Evolutionary conservation across 2,888 invertebrate genomes (phyloP).

Genomic region (Drosophila setosimentum): DNA sequence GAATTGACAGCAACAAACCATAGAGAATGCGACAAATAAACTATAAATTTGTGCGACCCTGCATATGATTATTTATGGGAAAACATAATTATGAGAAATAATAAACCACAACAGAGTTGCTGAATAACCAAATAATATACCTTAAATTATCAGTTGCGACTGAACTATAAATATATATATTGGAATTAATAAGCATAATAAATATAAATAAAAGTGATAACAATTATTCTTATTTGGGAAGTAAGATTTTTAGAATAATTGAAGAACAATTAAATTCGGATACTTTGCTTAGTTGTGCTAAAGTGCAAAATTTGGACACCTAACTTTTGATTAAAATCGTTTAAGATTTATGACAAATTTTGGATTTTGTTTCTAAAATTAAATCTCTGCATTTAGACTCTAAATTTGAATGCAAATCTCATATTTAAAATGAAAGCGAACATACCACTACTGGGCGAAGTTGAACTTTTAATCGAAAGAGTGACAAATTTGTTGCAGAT

Average conservation of each 20-base stretch:
- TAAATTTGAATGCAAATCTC: neutral
- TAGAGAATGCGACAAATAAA: slow-evolving; percentile 71
- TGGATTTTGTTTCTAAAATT: neutral
- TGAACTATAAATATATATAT: neutral
- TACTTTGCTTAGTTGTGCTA: neutral
- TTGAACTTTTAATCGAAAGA: neutral
- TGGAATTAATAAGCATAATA: neutral
- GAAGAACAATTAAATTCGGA: neutral
- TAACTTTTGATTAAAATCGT: neutral
- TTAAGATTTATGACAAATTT: neutral
- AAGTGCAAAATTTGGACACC: too few species aligned
- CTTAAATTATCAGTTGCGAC: neutral
- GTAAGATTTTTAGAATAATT: neutral
- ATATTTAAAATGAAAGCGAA: neutral
- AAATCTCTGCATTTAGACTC: too few species aligned
- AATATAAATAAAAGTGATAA: neutral
- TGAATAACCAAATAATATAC: neutral
- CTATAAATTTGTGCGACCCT: slow-evolving; percentile 63
- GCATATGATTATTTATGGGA: slow-evolving; percentile 48
- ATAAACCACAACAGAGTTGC: neutral
- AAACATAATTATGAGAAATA: neutral
- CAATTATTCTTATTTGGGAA: neutral
- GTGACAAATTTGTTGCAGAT: neutral
- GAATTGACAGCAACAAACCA: slow-evolving; percentile 76
- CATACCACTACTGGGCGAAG: neutral